A percentile compares a stretch with the other conserved stretches of the same genome.
These are phyloP conservation scores for Acleris sparsana DNA, from an alignment of 2,888 invertebrate species.

Conservation along the genomic window DNA sequence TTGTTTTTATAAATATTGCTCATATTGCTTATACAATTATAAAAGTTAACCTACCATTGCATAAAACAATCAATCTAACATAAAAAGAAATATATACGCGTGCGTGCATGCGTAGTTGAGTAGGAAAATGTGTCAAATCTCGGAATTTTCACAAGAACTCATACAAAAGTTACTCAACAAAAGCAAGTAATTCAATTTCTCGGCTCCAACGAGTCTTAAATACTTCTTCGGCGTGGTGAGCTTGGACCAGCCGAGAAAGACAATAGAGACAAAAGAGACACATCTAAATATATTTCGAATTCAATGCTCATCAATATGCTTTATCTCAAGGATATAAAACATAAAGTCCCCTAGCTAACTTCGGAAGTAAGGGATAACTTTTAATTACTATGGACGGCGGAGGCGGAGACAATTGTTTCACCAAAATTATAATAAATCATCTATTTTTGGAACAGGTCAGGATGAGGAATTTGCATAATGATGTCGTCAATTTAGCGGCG, in stretches of 20 bases:
- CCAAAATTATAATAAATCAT: constrained; percentile 13
- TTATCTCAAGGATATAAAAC: neutral
- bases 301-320: neutral
- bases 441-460: constrained; percentile 10
- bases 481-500: neutral
- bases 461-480: constrained; percentile 6
- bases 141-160: no score
- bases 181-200: no score
- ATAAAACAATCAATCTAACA: no score
- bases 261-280: neutral
- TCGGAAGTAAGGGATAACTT: constrained; percentile 13
- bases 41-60: no score
- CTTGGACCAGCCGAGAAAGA: neutral
- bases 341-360: neutral
- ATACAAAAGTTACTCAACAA: no score
- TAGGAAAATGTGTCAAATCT: no score
- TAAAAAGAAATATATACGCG: no score
- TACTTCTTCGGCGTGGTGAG: no score
- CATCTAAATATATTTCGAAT: neutral
- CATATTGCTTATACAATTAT: no score
- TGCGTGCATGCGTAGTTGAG: no score
- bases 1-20: no score
- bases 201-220: no score
- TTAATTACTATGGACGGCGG: constrained; percentile 10
- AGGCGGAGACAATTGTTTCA: constrained; percentile 15